These are phyloP conservation scores for Luperina nickerlii DNA, from an alignment of 2,888 invertebrate genomes.

Conservation along the genomic window DNA sequence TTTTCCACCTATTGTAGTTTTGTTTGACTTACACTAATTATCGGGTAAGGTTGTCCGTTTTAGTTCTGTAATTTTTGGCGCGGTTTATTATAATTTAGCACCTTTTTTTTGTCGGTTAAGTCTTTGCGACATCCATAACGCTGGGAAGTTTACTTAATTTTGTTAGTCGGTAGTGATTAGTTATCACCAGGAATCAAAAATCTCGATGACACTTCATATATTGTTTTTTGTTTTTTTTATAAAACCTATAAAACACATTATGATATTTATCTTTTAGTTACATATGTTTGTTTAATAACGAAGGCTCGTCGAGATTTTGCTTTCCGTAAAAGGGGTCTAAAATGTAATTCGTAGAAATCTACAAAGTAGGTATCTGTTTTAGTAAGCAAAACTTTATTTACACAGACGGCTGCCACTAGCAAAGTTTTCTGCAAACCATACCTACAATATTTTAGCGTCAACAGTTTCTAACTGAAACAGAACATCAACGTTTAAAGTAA, in stretches of 20 bases:
- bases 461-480: conserved; percentile 37
- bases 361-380: not conserved
- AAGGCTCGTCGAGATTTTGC: not conserved
- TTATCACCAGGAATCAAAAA: not conserved
- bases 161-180: not conserved
- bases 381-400: conserved; percentile 26
- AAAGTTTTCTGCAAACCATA: conserved; percentile 35
- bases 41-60: not conserved
- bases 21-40: conserved; percentile 11
- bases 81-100: not conserved
- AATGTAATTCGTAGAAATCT: not conserved
- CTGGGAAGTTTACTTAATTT: not conserved
- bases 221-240: not conserved
- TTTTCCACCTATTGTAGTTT: conserved; percentile 10
- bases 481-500: conserved; percentile 26
- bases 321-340: not conserved
- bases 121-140: not conserved
- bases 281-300: not conserved
- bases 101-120: not conserved
- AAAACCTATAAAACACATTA: not conserved
- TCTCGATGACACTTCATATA: not conserved
- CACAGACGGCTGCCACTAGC: not conserved
- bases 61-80: not conserved
- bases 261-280: not conserved
- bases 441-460: conserved; percentile 26